A percentile compares a stretch with the other conserved stretches of the same genome.
Conservation (phyloP, 2,113 vertebrate species). For the Hydropotes inermis region DNA sequence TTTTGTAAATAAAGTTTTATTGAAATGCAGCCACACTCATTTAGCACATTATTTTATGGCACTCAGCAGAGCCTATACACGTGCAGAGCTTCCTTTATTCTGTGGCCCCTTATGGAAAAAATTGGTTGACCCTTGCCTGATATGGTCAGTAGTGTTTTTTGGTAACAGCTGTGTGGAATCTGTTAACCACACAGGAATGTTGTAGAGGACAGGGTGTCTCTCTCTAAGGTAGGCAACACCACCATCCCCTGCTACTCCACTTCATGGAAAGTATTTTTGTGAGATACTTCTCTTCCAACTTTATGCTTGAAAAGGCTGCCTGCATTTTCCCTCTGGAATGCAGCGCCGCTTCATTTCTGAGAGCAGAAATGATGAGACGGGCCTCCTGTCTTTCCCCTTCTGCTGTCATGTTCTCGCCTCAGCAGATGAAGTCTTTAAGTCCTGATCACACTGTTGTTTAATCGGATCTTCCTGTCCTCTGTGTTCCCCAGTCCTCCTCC, state of each 20-base stretch:
- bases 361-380: not conserved
- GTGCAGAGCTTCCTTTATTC: not conserved
- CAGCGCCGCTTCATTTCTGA: not conserved
- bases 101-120: not conserved
- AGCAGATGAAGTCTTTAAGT: not conserved
- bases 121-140: not conserved
- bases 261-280: not conserved
- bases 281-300: not conserved
- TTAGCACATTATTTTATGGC: not conserved
- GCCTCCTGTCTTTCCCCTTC: not conserved
- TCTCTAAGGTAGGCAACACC: fast-evolving
- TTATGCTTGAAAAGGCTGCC: not conserved
- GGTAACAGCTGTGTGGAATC: not conserved
- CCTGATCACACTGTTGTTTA: not conserved
- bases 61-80: fast-evolving
- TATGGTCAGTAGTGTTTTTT: not conserved
- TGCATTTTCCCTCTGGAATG: not conserved
- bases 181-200: not conserved
- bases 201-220: not conserved
- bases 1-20: constrained; percentile 36
- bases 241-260: not conserved
- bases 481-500: fast-evolving
- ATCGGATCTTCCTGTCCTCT: not conserved
- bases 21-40: not conserved
- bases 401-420: fast-evolving